These are phyloP conservation scores for Labeo calbasu DNA, from an alignment of 2,797 vertebrate species.

Conservation along the genomic window DNA sequence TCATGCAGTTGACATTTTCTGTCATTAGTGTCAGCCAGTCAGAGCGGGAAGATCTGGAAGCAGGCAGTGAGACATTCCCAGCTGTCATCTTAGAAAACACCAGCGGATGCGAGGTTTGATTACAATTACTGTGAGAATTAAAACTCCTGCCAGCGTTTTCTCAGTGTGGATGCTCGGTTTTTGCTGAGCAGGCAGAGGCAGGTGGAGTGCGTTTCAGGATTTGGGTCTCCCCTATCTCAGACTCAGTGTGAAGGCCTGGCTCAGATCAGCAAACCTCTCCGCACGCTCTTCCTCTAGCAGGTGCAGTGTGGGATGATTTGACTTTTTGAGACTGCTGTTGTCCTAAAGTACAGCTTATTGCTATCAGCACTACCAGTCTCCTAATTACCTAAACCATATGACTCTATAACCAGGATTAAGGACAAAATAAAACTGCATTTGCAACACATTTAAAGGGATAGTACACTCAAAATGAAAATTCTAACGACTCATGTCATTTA, in stretches of 20 bases:
- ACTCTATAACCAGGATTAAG: not conserved
- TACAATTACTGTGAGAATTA: slow-evolving; percentile 37
- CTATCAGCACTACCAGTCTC: not conserved
- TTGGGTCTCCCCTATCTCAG: slow-evolving; percentile 28
- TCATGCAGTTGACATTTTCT: not conserved
- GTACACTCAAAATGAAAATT: not conserved
- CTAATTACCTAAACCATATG: not conserved
- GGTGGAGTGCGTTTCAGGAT: slow-evolving; percentile 43
- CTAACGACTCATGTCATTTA: not conserved
- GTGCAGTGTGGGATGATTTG: slow-evolving; percentile 18
- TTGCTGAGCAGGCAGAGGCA: slow-evolving; percentile 39
- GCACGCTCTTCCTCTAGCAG: slow-evolving; percentile 24
- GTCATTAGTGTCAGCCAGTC: not conserved
- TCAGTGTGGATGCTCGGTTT: slow-evolving; percentile 11
- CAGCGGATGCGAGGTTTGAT: not conserved
- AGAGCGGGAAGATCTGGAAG: not conserved
- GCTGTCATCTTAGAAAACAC: slow-evolving; percentile 32
- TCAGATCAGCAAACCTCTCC: not conserved
- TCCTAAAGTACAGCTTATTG: slow-evolving; percentile 6
- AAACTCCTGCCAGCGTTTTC: slow-evolving; percentile 22
- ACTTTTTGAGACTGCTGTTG: not conserved
- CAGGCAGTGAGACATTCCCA: slow-evolving; percentile 6
- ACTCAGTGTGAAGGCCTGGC: not conserved
- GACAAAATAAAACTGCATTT: not conserved
- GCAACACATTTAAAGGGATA: not conserved